Conservation (phyloP, 1,140 invertebrate species). For the Heliothis subflexa region DNA sequence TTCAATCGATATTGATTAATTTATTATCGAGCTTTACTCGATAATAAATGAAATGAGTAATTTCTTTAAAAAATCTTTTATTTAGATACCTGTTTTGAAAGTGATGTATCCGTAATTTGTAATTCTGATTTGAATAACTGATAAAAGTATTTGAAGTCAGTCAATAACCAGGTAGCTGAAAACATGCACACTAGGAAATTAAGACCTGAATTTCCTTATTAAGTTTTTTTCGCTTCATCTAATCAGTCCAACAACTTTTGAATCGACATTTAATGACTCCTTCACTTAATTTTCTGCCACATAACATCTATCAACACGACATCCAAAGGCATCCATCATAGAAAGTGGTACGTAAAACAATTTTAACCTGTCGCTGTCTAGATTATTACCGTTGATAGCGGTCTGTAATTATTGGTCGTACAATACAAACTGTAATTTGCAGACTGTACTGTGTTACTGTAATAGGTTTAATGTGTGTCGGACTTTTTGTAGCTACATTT, state of each 20-base stretch:
- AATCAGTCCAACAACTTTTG: constrained; percentile 42
- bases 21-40: not conserved
- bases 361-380: constrained; percentile 48
- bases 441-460: constrained; percentile 23
- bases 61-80: too few species aligned
- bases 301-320: constrained; percentile 34
- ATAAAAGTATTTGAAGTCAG: not conserved
- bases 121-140: too few species aligned
- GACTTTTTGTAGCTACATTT: not conserved
- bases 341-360: constrained; percentile 54
- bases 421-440: constrained; percentile 54
- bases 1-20: constrained; percentile 19
- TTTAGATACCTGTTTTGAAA: too few species aligned
- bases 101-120: too few species aligned
- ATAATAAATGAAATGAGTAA: not conserved
- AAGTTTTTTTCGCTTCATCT: constrained; percentile 23
- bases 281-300: constrained; percentile 36
- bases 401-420: constrained; percentile 51
- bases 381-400: constrained; percentile 53
- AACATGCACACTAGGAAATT: not conserved
- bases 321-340: constrained; percentile 48
- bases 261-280: constrained; percentile 44
- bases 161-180: too few species aligned
- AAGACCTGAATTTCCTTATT: not conserved
- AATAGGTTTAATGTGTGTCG: constrained; percentile 13